Evolutionary conservation across 2,797 vertebrate genomes (phyloP).

Genomic region (Acipenser ruthenus): DNA sequence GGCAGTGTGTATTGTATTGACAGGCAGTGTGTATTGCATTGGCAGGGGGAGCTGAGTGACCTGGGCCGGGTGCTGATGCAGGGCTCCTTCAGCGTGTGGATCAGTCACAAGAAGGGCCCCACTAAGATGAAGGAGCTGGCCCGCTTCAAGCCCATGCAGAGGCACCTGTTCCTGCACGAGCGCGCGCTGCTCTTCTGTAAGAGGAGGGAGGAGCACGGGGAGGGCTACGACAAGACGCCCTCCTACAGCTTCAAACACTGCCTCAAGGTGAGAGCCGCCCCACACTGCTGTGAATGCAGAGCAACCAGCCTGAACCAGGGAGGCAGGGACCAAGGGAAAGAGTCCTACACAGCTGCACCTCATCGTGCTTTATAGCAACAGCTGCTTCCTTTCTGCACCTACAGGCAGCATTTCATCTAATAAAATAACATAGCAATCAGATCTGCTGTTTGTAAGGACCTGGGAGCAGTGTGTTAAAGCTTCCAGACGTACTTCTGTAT

Average conservation of each 20-base stretch:
- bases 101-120: constrained; percentile 78
- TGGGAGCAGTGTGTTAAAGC: constrained; percentile 20
- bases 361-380: too few relatives aligned
- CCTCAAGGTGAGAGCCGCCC: constrained; percentile 67
- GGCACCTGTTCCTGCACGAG: constrained; percentile 90
- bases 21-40: constrained; percentile 15
- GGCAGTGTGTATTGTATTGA: not conserved
- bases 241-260: constrained; percentile 94
- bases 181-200: constrained; percentile 90
- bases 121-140: constrained; percentile 94
- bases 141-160: constrained; percentile 95
- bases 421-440: too few relatives aligned
- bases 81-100: constrained; percentile 92
- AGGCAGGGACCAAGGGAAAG: too few relatives aligned
- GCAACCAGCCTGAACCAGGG: not conserved
- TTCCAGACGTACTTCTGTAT: constrained; percentile 31
- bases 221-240: constrained; percentile 74
- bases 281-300: constrained; percentile 2
- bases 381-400: too few relatives aligned
- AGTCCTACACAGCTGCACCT: too few relatives aligned
- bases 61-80: constrained; percentile 89
- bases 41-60: constrained; percentile 80
- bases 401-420: not conserved
- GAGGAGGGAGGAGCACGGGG: constrained; percentile 75
- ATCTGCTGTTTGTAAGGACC: constrained; percentile 2